Evolutionary conservation across 2,888 invertebrate genomes (phyloP).

Genomic region (Amiota minor): DNA sequence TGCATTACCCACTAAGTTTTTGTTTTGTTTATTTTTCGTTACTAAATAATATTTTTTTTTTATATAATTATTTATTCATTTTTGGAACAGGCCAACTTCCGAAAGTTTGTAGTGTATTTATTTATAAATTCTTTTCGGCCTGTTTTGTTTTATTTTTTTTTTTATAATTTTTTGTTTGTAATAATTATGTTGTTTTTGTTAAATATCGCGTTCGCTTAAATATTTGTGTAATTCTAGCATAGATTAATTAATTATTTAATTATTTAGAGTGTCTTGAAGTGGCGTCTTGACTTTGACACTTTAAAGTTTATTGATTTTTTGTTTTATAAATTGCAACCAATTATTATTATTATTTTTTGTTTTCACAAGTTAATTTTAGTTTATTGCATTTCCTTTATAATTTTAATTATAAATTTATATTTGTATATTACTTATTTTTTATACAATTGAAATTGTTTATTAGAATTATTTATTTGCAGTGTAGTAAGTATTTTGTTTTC

Average conservation of each 20-base stretch:
- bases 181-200: slow-evolving; percentile 2
- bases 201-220: slow-evolving; percentile 13
- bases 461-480: slow-evolving; percentile 6
- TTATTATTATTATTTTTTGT: slow-evolving; percentile 45
- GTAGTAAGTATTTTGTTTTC: slow-evolving; percentile 26
- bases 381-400: slow-evolving; percentile 6
- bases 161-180: too few relatives aligned
- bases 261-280: slow-evolving; percentile 52
- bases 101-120: too few relatives aligned
- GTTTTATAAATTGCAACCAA: slow-evolving; percentile 49
- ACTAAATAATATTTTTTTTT: slow-evolving; percentile 25
- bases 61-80: slow-evolving; percentile 6
- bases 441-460: slow-evolving; percentile 3
- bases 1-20: slow-evolving; percentile 62
- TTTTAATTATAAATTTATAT: neutral
- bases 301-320: slow-evolving; percentile 35
- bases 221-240: neutral
- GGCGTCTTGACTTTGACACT: slow-evolving; percentile 43
- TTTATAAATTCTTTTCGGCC: too few relatives aligned
- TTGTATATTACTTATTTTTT: slow-evolving; percentile 10
- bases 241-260: neutral
- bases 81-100: neutral
- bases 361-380: neutral
- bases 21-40: slow-evolving; percentile 41
- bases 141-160: too few relatives aligned